Conservation (phyloP, 2,113 vertebrate genomes). For the Hippopotamus amphibius region DNA sequence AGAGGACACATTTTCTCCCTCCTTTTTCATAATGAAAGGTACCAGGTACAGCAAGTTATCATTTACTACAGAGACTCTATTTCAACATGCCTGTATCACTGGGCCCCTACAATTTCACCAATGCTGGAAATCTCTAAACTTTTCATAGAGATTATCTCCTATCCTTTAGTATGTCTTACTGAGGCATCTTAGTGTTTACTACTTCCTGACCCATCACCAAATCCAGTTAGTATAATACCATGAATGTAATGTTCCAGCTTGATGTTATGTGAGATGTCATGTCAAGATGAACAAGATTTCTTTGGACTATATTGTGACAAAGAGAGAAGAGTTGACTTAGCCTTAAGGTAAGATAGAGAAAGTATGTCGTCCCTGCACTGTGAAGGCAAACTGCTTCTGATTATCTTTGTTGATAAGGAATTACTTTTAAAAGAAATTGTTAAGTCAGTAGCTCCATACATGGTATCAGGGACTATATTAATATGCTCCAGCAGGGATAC, state of each 20-base stretch:
- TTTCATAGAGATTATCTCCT: neutral
- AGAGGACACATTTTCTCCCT: neutral
- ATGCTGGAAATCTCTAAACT: neutral
- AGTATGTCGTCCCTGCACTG: neutral
- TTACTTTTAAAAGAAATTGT: conserved; percentile 40
- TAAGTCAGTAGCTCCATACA: neutral
- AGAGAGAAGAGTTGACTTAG: conserved; percentile 16
- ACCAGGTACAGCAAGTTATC: neutral
- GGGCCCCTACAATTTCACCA: neutral
- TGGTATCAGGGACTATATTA: neutral
- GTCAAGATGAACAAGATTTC: conserved; percentile 51
- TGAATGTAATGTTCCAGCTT: neutral
- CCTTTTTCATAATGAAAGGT: neutral
- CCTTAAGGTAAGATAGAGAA: conserved; percentile 40
- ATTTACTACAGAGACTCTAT: neutral
- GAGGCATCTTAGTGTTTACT: conserved; percentile 4
- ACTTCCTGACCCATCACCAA: conserved; percentile 33
- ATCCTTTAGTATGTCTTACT: neutral
- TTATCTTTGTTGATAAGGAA: conserved; percentile 63
- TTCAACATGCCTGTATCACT: neutral
- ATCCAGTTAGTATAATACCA: neutral
- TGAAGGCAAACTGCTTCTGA: conserved; percentile 13
- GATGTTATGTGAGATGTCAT: conserved; percentile 39
- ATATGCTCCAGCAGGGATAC: neutral
- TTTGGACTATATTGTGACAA: neutral